These are phyloP conservation scores for Scrobipalpa atriplicella DNA, from an alignment of 2,888 invertebrate genomes.

Conservation along the genomic window DNA sequence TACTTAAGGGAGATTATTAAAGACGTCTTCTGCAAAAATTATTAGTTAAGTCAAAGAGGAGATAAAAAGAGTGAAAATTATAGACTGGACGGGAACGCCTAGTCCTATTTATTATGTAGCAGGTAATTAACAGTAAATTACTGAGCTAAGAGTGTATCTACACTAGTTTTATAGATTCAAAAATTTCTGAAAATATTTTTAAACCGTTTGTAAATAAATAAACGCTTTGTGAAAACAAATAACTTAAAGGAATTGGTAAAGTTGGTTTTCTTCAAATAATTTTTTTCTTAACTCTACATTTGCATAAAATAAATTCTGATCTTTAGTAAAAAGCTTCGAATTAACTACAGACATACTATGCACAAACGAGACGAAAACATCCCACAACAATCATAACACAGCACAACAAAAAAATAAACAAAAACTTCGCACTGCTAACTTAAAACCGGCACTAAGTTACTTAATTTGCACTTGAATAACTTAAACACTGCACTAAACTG, in stretches of 20 bases:
- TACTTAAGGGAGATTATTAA: background rate
- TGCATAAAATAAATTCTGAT: background rate
- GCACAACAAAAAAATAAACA: constrained; percentile 44
- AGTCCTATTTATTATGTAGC: background rate
- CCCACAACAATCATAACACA: constrained; percentile 39
- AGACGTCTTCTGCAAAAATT: background rate
- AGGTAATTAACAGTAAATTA: background rate
- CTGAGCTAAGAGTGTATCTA: background rate
- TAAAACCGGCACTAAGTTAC: constrained; percentile 35
- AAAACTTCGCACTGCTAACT: constrained; percentile 49
- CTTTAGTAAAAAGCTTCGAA: background rate
- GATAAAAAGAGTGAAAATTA: background rate
- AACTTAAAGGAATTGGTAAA: too few relatives aligned
- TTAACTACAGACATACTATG: background rate
- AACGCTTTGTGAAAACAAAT: too few relatives aligned
- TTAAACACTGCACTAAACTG: background rate
- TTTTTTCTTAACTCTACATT: too few relatives aligned
- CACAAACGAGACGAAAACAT: constrained; percentile 41
- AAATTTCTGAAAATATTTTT: too few relatives aligned
- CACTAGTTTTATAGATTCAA: too few relatives aligned
- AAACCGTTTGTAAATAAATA: too few relatives aligned
- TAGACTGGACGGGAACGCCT: background rate
- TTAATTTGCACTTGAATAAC: constrained; percentile 40
- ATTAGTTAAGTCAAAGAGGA: background rate
- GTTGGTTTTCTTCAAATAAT: too few relatives aligned